Evolutionary conservation across 1,140 invertebrate genomes (phyloP), one percentile per base, ranked within the genome.

Genomic region (Bombus superbus): DNA sequence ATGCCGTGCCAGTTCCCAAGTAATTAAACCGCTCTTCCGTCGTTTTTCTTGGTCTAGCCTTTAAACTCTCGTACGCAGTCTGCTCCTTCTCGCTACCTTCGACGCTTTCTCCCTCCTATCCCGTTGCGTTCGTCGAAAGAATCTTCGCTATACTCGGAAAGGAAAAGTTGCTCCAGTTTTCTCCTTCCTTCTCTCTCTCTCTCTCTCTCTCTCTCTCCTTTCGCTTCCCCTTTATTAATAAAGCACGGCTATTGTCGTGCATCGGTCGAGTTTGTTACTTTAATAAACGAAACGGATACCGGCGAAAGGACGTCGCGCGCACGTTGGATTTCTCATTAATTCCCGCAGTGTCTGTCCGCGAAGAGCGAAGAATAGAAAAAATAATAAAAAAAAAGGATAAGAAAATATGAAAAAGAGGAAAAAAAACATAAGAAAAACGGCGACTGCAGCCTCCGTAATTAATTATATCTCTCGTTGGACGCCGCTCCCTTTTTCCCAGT

Each of bases 21-120:
- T 47, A 83, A 83, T 83, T 83, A 83, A 83, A 83, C 66, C 73
- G 44, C 57, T 28, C 72, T 13, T 18, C 44, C 62, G 62, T 53
- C 44, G 42, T 57, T 68, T 77, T 47, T 66, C 62, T 76, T 25
- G 35, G 47, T 28, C 44, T 35, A n/a, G 25, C 66, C 38, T 73
- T 73, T 42, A 62, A 59, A 68, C 79, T 62, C 53, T 22, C 38
- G n/a, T 69, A 40, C 69, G 38, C 80, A 59, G 47, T 28, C 53
- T 38, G 25, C 11, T 44, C 28, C 42, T 44, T n/a, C 42, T 47
- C 78, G 78, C 38, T 80, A 32, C 78, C 53, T 38, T n/a, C 42
- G 1, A 22, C 22, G 18, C 25, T 22, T 22, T 3, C 22, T 28
- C 25, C 35, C 74, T 76, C 1, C 11, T 25, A 18, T 3, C 32